phyloP scores from a whole-genome alignment of 2,113 vertebrate species.

The Triplophysa tibetana region DNA sequence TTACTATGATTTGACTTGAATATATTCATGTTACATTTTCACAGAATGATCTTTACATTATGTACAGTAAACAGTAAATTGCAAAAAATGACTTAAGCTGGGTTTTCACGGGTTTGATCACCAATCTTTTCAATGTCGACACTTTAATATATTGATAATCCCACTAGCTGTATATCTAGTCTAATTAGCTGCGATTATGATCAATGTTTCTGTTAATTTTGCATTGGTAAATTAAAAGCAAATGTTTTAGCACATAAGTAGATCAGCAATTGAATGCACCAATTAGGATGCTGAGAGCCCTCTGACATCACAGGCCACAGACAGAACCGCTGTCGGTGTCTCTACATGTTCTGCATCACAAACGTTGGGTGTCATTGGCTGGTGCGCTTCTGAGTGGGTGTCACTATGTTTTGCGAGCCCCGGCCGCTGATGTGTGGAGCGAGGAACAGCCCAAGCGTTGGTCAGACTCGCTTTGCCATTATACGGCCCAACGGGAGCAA shows the following conservation, averaged over 20 bases:
- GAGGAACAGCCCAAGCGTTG: slow-evolving; percentile 43
- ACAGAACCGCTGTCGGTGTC: not conserved
- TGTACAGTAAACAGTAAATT: too few species aligned
- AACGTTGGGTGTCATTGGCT: slow-evolving; percentile 21
- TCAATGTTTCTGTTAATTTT: not conserved
- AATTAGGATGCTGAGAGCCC: not conserved
- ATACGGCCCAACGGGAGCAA: slow-evolving; percentile 65
- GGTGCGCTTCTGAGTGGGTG: slow-evolving; percentile 20
- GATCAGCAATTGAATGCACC: not conserved
- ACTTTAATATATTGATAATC: too few species aligned
- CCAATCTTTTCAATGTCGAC: too few species aligned
- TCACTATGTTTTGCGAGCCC: slow-evolving; percentile 12
- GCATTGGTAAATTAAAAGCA: not conserved
- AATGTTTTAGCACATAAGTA: not conserved
- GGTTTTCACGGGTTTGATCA: too few species aligned
- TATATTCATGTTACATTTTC: too few species aligned
- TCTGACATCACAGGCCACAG: not conserved
- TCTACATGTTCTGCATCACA: slow-evolving; percentile 23
- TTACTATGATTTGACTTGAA: too few species aligned
- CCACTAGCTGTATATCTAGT: too few species aligned
- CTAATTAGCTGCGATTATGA: too few species aligned
- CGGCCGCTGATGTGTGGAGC: slow-evolving; percentile 4
- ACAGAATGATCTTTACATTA: too few species aligned
- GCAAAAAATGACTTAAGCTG: too few species aligned
- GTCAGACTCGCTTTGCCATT: slow-evolving; percentile 70